A percentile compares a stretch with the other conserved stretches of the same genome.
Evolutionary conservation across 2,113 vertebrate species (phyloP).

Genomic region (Cephalophus harveyi): DNA sequence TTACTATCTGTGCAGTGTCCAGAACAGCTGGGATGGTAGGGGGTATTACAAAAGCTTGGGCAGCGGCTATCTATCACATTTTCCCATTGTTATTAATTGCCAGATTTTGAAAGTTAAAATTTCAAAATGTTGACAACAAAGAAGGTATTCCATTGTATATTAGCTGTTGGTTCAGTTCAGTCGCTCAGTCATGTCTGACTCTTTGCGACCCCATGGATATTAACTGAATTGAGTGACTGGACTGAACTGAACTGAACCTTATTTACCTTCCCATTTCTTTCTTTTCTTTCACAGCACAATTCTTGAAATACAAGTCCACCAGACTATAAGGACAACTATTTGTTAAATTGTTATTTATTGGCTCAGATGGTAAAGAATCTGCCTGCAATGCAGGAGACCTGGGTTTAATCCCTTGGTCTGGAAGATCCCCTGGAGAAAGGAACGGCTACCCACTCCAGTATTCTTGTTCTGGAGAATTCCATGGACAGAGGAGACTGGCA

Average conservation of each 20-base stretch:
- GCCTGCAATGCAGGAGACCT: not conserved
- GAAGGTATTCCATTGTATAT: not conserved
- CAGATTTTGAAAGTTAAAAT: not conserved
- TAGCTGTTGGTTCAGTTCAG: not conserved
- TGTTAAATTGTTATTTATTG: not conserved
- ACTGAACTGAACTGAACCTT: not conserved
- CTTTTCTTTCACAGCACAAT: not conserved
- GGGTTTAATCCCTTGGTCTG: not conserved
- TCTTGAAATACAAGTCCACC: not conserved
- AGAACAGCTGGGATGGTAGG: not conserved
- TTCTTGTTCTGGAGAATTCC: not conserved
- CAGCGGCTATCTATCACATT: not conserved
- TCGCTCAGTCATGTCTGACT: no score
- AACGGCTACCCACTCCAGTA: not conserved
- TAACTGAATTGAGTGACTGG: no score
- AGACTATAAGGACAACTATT: not conserved
- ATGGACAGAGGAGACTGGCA: not conserved
- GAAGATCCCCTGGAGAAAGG: not conserved
- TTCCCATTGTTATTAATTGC: not conserved
- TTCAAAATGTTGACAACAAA: not conserved
- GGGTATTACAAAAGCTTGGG: not conserved
- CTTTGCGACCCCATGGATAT: no score
- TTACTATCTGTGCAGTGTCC: not conserved
- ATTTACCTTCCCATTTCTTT: not conserved
- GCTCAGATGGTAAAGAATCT: not conserved